Percentiles rank a stretch among this genome's conserved stretches.
phyloP scores from a whole-genome alignment of 2,797 vertebrate species.

The Artibeus jamaicensis region DNA sequence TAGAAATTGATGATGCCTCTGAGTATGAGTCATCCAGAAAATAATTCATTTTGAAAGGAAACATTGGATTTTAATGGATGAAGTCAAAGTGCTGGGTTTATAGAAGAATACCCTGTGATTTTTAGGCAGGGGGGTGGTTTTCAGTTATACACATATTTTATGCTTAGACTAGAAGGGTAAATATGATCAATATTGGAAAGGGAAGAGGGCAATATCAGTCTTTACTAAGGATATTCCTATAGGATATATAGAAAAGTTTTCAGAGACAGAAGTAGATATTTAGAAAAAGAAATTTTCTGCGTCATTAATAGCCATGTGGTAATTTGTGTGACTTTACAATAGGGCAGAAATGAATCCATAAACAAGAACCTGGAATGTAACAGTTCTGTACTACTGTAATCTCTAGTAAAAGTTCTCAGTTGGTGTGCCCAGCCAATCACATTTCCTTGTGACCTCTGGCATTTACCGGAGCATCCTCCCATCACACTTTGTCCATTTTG shows the following conservation, averaged over 20 bases:
- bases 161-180: not conserved
- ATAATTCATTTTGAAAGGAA: slow-evolving; percentile 20
- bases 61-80: slow-evolving; percentile 1
- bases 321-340: not conserved
- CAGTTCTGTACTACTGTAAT: not conserved
- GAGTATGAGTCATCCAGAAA: not conserved
- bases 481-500: too few relatives aligned
- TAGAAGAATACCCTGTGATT: not conserved
- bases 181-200: not conserved
- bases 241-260: not conserved
- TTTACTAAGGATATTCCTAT: not conserved
- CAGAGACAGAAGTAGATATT: not conserved
- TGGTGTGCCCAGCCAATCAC: not conserved
- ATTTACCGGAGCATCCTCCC: not conserved
- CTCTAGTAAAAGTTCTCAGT: not conserved
- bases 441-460: not conserved
- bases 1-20: not conserved
- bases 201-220: not conserved
- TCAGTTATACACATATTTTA: not conserved
- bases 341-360: not conserved
- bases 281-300: not conserved
- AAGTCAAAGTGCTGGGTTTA: not conserved
- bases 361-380: not conserved
- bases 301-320: not conserved
- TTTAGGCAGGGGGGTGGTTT: not conserved